Evolutionary conservation across 2,888 invertebrate genomes (phyloP).

Genomic region (Lycocerus yunnanus): DNA sequence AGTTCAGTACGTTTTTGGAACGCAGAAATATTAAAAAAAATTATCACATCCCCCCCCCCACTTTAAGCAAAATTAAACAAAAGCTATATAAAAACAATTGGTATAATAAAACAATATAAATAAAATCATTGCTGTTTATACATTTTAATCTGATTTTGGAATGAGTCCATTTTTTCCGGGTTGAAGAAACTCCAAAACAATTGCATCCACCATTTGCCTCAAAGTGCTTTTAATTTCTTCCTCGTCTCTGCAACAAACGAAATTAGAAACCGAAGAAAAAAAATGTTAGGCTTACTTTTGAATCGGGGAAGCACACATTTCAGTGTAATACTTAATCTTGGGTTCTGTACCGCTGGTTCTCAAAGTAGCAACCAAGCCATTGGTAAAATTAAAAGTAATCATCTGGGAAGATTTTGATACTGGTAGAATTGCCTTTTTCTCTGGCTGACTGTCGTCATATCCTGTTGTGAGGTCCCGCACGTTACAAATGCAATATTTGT

Average conservation of each 20-base stretch:
- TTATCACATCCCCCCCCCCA: neutral
- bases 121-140: neutral
- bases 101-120: neutral
- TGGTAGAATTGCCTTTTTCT: conserved; percentile 72
- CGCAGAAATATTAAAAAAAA: too few relatives aligned
- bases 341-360: conserved; percentile 99
- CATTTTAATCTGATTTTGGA: conserved; percentile 45
- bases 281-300: conserved; percentile 60
- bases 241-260: conserved; percentile 66
- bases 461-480: conserved; percentile 92
- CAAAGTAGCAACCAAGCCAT: conserved; percentile 85
- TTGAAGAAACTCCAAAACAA: conserved; percentile 80
- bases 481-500: conserved; percentile 66
- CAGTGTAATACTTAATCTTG: conserved; percentile 98
- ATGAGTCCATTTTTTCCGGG: conserved; percentile 72
- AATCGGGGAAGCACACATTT: conserved; percentile 73
- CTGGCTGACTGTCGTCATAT: conserved; percentile 72
- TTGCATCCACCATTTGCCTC: conserved; percentile 74
- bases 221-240: conserved; percentile 64
- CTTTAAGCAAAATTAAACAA: neutral
- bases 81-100: neutral
- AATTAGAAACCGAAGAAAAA: conserved; percentile 2
- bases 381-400: conserved; percentile 91
- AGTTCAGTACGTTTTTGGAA: too few relatives aligned
- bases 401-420: conserved; percentile 77